Evolutionary conservation across 1,140 invertebrate species (phyloP).

Genomic region (Thaumatotibia leucotreta): DNA sequence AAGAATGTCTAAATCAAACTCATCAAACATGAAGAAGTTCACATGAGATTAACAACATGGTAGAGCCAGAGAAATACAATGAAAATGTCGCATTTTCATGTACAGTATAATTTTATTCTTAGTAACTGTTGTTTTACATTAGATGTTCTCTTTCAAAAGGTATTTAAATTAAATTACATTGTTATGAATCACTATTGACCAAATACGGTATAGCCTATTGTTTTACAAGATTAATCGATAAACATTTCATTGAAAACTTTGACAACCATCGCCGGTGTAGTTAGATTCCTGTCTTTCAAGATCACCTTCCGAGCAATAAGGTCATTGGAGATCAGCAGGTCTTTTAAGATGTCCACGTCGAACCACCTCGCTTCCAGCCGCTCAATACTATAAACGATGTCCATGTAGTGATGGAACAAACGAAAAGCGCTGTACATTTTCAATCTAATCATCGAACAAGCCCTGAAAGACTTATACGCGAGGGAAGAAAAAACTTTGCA

Average conservation of each 20-base stretch:
- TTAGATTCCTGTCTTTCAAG: neutral
- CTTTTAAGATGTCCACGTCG: slow-evolving; percentile 33
- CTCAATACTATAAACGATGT: slow-evolving; percentile 26
- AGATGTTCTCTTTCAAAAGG: no score
- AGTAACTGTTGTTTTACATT: no score
- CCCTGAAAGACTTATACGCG: slow-evolving; percentile 25
- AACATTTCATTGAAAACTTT: neutral
- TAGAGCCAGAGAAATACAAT: no score
- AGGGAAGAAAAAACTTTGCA: slow-evolving; percentile 32
- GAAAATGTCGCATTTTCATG: no score
- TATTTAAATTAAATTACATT: no score
- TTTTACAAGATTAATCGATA: neutral
- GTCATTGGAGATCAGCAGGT: slow-evolving; percentile 31
- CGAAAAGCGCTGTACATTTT: neutral
- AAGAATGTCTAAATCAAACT: no score
- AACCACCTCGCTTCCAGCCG: slow-evolving; percentile 36
- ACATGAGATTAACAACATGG: no score
- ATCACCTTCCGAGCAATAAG: neutral
- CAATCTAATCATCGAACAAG: slow-evolving; percentile 20
- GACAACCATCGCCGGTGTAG: neutral
- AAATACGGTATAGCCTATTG: no score
- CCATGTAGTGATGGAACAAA: slow-evolving; percentile 7
- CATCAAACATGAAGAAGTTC: no score
- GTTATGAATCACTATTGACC: no score
- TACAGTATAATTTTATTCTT: no score